Conservation (phyloP, 2,888 invertebrate genomes). For the Drosophila demipolita region DNA sequence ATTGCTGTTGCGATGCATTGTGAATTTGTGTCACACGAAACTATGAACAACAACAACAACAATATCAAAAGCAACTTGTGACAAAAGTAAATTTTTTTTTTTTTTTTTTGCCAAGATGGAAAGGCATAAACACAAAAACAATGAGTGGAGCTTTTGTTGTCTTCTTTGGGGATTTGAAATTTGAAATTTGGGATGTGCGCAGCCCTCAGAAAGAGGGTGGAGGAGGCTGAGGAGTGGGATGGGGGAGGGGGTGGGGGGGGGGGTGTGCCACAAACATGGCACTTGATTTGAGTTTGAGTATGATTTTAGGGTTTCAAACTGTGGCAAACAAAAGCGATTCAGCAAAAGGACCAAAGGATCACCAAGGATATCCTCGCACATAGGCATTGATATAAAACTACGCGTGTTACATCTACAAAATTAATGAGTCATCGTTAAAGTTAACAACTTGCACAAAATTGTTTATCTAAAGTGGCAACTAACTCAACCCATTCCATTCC, state of each 20-base stretch:
- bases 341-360: conserved; percentile 44
- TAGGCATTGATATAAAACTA: conserved; percentile 37
- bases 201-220: neutral
- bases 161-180: conserved; percentile 23
- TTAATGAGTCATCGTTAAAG: conserved; percentile 81
- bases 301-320: conserved; percentile 18
- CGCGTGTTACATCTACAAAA: conserved; percentile 62
- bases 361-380: conserved; percentile 13
- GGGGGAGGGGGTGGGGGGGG: neutral
- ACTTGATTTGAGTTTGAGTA: conserved; percentile 14
- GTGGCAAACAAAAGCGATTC: conserved; percentile 58
- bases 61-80: conserved; percentile 1
- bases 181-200: conserved; percentile 36
- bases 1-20: conserved; percentile 30
- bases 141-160: conserved; percentile 36
- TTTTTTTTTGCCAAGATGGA: neutral
- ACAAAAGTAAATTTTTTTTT: neutral
- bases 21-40: conserved; percentile 23
- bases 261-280: neutral
- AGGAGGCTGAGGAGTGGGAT: neutral
- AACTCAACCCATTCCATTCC: conserved; percentile 2
- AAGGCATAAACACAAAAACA: conserved; percentile 15
- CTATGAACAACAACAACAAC: neutral
- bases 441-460: conserved; percentile 78
- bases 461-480: conserved; percentile 77